Evolutionary conservation across 2,113 vertebrate genomes (phyloP).

Genomic region (Athene cunicularia): DNA sequence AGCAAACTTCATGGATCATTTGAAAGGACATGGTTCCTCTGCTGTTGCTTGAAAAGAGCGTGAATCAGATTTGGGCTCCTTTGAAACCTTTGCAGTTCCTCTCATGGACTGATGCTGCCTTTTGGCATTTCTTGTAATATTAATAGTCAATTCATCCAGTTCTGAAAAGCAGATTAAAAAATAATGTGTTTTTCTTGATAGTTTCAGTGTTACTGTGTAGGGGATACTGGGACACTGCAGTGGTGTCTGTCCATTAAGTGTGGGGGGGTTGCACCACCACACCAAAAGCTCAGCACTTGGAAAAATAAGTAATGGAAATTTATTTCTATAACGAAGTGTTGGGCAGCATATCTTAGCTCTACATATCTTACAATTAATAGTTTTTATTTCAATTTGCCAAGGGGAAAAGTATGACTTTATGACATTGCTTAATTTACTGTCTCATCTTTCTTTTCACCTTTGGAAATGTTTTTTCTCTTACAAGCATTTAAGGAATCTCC

Average conservation of each 20-base stretch:
- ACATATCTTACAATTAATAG: not conserved
- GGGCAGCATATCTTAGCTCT: not conserved
- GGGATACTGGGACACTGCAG: not conserved
- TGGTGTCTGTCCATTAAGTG: not conserved
- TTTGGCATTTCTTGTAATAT: not conserved
- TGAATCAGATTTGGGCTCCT: not conserved
- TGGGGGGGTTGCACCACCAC: too few relatives aligned
- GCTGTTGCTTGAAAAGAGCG: not conserved
- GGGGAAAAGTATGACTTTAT: not conserved
- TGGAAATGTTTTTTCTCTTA: not conserved
- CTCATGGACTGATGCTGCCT: not conserved
- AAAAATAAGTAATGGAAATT: not conserved
- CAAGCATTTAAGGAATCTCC: not conserved
- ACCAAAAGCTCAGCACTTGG: not conserved
- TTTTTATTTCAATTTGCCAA: not conserved
- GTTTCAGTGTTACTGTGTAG: not conserved
- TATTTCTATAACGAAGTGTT: not conserved
- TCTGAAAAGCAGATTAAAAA: not conserved
- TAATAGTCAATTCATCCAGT: not conserved
- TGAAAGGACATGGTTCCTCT: not conserved
- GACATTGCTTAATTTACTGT: not conserved
- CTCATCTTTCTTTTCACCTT: not conserved
- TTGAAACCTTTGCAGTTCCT: not conserved
- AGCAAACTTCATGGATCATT: not conserved
- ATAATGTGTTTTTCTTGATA: not conserved